Evolutionary conservation across 1,140 invertebrate genomes (phyloP).

Genomic region (Temnothorax longispinosus): DNA sequence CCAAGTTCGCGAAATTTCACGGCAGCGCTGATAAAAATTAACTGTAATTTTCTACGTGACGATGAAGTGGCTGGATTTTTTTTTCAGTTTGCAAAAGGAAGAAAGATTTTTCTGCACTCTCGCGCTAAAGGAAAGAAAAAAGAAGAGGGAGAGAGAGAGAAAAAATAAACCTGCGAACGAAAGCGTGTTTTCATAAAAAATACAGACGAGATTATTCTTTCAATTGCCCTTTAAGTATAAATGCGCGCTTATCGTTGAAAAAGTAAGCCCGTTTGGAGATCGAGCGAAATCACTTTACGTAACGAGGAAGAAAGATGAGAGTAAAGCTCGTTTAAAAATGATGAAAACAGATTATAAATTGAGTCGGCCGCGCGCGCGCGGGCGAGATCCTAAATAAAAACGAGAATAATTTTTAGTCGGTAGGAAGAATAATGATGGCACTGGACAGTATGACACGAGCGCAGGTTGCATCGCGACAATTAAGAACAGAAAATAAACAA

Average conservation of each 20-base stretch:
- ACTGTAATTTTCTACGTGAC: constrained; percentile 4
- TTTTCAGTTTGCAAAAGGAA: background rate
- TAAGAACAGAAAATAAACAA: background rate
- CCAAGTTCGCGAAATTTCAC: constrained; percentile 3
- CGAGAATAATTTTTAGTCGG: constrained; percentile 17
- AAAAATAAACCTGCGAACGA: background rate
- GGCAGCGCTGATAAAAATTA: constrained; percentile 26
- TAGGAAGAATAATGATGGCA: constrained; percentile 38
- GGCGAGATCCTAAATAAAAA: constrained; percentile 6
- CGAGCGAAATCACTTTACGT: constrained; percentile 17
- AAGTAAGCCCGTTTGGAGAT: constrained; percentile 25
- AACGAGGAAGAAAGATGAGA: background rate
- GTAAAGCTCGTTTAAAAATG: constrained; percentile 24
- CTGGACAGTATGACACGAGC: background rate
- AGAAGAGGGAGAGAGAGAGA: background rate
- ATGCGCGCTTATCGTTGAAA: constrained; percentile 21
- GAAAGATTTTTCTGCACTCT: background rate
- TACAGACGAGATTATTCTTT: constrained; percentile 19
- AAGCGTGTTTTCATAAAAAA: constrained; percentile 25
- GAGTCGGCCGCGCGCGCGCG: background rate
- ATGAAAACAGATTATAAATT: constrained; percentile 55
- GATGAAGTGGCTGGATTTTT: constrained; percentile 3
- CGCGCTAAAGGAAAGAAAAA: background rate
- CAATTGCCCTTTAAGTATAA: constrained; percentile 20
- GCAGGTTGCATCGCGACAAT: constrained; percentile 10